Base-by-base conservation (phyloP, 2,797 vertebrate genomes). In the Danio aesculapii region DNA sequence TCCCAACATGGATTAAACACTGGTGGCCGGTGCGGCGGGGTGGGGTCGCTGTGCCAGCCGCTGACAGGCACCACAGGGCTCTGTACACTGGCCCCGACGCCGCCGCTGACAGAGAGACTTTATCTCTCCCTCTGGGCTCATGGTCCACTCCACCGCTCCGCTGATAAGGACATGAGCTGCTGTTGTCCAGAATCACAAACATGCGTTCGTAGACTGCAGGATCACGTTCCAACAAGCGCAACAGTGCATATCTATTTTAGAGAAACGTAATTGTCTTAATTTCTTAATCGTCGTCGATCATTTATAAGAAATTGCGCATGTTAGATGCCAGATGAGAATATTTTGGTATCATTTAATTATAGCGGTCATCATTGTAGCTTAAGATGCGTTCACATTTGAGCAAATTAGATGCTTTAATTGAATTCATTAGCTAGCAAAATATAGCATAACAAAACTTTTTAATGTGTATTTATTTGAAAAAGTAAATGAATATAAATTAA, bases 1-100 rank as follows among this genome's bases (percentile, higher is more conserved):
- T 95, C 93, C 96, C 95, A 91, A 95, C 95, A 94, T 93, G 95
- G 96, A 97, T 97, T 97, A 97, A 94, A 95, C 95, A 96, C 94
- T 93, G 91, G 92, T 94, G 93, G 92, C 94, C 95, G 92, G 94
- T 90, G 91, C 92, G 44, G 92, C 89, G 92, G 92, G 94, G 93
- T 66, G 71, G 90, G 93, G 92, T 93, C 92, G 92, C 88, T 79
- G 88, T 89, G 88, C 91, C 92, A 91, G 87, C 87, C 87, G 85
- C 91, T 94, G 94, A 94, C 93, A 94, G 92, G 90, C 93, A 92
- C 91, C 91, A 79, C 77, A 53, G 77, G 77, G 73, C 73, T 75
- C 73, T 55, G 69, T 81, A 58, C 59, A 14, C 47, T 52, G 73
- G 50, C 63, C 64, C 58, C 52, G 17, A 58, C 57, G 61, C 63